Conservation (phyloP, 2,797 vertebrate species). For the Vipera latastei region DNA sequence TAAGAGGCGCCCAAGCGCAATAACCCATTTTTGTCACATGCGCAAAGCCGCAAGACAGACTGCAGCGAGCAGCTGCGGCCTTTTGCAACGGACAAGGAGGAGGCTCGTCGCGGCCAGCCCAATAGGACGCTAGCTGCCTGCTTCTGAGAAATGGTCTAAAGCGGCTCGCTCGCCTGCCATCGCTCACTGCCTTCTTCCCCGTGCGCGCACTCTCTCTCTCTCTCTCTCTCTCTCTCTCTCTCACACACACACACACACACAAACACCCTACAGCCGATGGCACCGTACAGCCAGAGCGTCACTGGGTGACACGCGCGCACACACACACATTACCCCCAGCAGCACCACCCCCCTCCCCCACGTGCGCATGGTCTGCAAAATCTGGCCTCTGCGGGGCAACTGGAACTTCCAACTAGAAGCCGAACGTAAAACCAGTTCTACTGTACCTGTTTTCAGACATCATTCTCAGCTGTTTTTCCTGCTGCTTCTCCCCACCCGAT, state of each 20-base stretch:
- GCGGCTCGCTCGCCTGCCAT: slow-evolving; percentile 23
- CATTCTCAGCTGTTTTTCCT: slow-evolving; percentile 67
- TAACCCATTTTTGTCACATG: slow-evolving; percentile 65
- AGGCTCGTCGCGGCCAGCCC: slow-evolving; percentile 35
- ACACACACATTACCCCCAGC: neutral
- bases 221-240: neutral
- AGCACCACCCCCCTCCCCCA: slow-evolving; percentile 8
- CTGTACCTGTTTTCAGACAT: slow-evolving; percentile 68
- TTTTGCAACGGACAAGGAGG: slow-evolving; percentile 60
- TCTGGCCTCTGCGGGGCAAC: slow-evolving; percentile 63
- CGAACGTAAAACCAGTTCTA: slow-evolving; percentile 61
- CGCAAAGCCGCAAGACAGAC: slow-evolving; percentile 63
- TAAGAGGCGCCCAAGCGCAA: slow-evolving; percentile 32
- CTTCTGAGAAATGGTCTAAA: slow-evolving; percentile 6
- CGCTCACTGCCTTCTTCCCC: slow-evolving; percentile 19
- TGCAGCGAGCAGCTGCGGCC: slow-evolving; percentile 61
- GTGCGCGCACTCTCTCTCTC: neutral
- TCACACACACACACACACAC: neutral
- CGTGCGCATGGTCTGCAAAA: slow-evolving; percentile 47
- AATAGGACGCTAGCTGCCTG: slow-evolving; percentile 28
- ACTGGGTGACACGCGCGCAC: slow-evolving; percentile 38
- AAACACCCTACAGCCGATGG: neutral
- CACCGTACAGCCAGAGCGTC: slow-evolving; percentile 43
- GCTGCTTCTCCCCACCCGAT: slow-evolving; percentile 69
- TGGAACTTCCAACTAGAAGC: slow-evolving; percentile 70